Evolutionary conservation across 2,888 invertebrate species (phyloP).

Genomic region (Hetaerina titia): DNA sequence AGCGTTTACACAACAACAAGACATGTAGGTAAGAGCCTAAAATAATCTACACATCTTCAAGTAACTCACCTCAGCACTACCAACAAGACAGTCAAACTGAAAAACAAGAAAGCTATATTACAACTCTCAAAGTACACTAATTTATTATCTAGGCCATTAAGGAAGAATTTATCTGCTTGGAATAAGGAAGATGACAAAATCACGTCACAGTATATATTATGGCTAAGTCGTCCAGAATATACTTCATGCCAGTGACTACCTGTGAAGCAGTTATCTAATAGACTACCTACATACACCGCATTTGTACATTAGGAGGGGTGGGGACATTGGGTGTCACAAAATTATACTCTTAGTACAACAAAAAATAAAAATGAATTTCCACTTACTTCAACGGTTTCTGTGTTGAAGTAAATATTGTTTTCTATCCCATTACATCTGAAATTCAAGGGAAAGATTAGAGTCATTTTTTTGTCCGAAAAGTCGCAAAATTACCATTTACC

Average conservation of each 20-base stretch:
- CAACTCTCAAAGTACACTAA: background rate
- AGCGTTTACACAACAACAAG: background rate
- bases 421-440: slow-evolving; percentile 45
- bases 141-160: background rate
- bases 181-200: background rate
- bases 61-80: slow-evolving; percentile 53
- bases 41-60: background rate
- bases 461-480: background rate
- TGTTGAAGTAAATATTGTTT: slow-evolving; percentile 58
- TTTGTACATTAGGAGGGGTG: background rate
- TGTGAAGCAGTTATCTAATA: background rate
- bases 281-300: background rate
- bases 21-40: background rate
- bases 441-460: background rate
- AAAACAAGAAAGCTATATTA: slow-evolving; percentile 63
- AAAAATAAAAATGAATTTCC: background rate
- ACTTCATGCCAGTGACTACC: background rate
- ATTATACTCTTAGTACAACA: background rate
- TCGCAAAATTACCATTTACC: background rate
- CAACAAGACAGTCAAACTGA: slow-evolving; percentile 60
- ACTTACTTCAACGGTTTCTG: slow-evolving; percentile 59
- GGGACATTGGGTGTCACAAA: background rate
- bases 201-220: background rate
- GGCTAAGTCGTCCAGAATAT: background rate
- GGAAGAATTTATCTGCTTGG: background rate